Conservation (phyloP, 2,888 invertebrate genomes). For the Lepidochrysops patricia region DNA sequence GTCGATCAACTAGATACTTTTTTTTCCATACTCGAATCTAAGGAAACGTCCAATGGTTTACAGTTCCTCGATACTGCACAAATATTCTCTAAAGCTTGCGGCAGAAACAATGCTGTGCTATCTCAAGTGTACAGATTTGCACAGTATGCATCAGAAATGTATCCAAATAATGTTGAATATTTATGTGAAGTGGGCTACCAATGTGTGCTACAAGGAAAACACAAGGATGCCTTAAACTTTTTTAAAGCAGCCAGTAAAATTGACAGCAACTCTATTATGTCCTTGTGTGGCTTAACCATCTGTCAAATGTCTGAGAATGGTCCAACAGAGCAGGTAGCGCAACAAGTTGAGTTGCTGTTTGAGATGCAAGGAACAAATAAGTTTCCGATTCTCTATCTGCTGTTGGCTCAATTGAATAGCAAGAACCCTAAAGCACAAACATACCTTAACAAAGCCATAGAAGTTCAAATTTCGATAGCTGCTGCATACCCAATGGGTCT, state of each 20-base stretch:
- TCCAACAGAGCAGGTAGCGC: constrained; percentile 81
- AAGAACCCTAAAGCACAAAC: constrained; percentile 73
- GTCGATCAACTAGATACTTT: constrained; percentile 80
- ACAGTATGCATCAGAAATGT: constrained; percentile 85
- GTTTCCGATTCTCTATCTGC: constrained; percentile 78
- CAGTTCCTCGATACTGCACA: constrained; percentile 82
- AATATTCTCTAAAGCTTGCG: constrained; percentile 82
- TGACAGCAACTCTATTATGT: constrained; percentile 86
- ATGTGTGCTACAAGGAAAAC: constrained; percentile 80
- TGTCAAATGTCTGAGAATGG: constrained; percentile 87
- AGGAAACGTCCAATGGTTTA: constrained; percentile 84
- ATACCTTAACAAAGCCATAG: constrained; percentile 77
- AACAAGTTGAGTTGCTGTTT: constrained; percentile 89
- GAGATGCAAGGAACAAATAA: constrained; percentile 83
- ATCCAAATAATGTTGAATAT: constrained; percentile 79
- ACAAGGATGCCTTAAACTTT: constrained; percentile 85
- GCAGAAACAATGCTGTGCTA: constrained; percentile 78
- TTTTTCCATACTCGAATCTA: constrained; percentile 77
- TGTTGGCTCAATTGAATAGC: constrained; percentile 78
- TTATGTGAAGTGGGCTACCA: constrained; percentile 90
- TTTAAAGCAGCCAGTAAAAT: constrained; percentile 88
- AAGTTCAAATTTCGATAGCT: constrained; percentile 54
- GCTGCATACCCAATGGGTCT: constrained; percentile 80
- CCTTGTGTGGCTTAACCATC: constrained; percentile 86
- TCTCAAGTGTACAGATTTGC: constrained; percentile 83